Base-by-base conservation (phyloP, 2,113 vertebrate species). In the Amphiprion ocellaris region DNA sequence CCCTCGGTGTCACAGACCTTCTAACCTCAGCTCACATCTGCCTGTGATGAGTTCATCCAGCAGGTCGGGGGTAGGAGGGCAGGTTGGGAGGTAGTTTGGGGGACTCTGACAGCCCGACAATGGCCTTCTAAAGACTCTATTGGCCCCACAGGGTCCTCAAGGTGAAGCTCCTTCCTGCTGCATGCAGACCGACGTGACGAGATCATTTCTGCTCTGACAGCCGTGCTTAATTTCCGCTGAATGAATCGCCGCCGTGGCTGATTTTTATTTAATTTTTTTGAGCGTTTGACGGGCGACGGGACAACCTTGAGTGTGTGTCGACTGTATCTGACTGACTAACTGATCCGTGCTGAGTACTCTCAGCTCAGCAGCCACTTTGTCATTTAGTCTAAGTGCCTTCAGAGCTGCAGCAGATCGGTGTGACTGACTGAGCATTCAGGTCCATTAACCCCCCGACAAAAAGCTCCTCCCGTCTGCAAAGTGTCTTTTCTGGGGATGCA, bases 81-180 rank as follows among this genome's bases (percentile, higher is more conserved):
- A 17, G 49, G 49, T 60, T 2, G 9, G 5, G 37, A 1, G 44
- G 59, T 50, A 9, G 49, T 4, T 3, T 0, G 55, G 24, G 55
- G 24, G 58, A 37, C 66, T 7, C 62, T 90, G 91, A 90, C 91
- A 91, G 83, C 61, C 67, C 33, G 53, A 88, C 90, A 90, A 90
- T 87, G 83, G 77, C 72, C 77, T 68, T 41, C 75, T 44, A 60
- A 85, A 85, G 85, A 80, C 85, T 83, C 66, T 71, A 59, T 84
- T 70, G 52, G 73, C 33, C 9, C 56, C 15, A 0, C 67, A 0
- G 74, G 79, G 86, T 75, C 84, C 56, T 69, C 3, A 30, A 82
- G 80, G 88, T 87, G 81, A 85, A 74, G 44, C 39, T 4, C 5
- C 69, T 66, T 79, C 77, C 62, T 53, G 60, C 30, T 23, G 10